These are phyloP conservation scores for Drosophila melanogaster DNA, from an alignment of 1,140 invertebrate genomes.

Conservation along the genomic window Release_6_plus_ISO1_MT NT_033777.3:30138501-30139000, in stretches of 20 bases:
- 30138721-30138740: conserved; percentile 75
- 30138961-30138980: conserved; percentile 68
- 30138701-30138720: conserved; percentile 56
- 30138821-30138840: conserved; percentile 34
- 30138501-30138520: conserved; percentile 74
- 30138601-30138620: conserved; percentile 4
- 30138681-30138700: conserved; percentile 47
- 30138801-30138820: not conserved
- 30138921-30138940: conserved; percentile 75
- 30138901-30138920: conserved; percentile 49
- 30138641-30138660: conserved; percentile 47
- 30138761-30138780: conserved; percentile 18
- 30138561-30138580: conserved; percentile 6
- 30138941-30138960: conserved; percentile 79
- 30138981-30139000: conserved; percentile 50
- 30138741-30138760: conserved; percentile 25
- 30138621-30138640: conserved; percentile 58
- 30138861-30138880: conserved; percentile 47
- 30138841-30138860: conserved; percentile 36
- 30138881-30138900: conserved; percentile 76
- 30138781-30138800: conserved; percentile 20
- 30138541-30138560: too few species aligned
- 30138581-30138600: conserved; percentile 22
- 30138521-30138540: conserved; percentile 57
- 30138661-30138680: conserved; percentile 63